phyloP scores from a whole-genome alignment of 2,888 invertebrate species.

The Pogonocherus hispidulus region DNA sequence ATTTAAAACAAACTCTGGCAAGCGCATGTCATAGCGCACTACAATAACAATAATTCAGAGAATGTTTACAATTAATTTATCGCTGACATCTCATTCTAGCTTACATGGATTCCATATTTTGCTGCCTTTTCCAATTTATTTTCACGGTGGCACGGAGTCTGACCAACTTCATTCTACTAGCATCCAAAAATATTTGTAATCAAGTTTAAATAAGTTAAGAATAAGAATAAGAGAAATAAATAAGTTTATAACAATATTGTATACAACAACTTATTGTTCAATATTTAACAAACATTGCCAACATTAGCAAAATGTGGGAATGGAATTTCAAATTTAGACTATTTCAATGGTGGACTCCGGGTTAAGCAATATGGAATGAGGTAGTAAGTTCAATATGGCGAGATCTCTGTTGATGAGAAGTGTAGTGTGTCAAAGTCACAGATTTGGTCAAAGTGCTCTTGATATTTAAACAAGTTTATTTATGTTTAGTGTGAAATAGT shows the following conservation, averaged over 20 bases:
- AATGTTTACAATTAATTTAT: not conserved
- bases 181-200: too few relatives aligned
- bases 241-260: too few relatives aligned
- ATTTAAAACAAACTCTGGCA: not conserved
- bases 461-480: conserved; percentile 28
- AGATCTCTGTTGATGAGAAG: conserved; percentile 49
- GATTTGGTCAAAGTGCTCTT: conserved; percentile 37
- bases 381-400: conserved; percentile 55
- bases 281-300: too few relatives aligned
- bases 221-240: too few relatives aligned
- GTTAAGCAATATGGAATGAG: conserved; percentile 34
- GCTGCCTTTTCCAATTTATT: not conserved
- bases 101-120: not conserved
- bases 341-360: too few relatives aligned
- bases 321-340: too few relatives aligned
- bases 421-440: conserved; percentile 48
- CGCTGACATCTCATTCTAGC: not conserved
- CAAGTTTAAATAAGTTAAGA: too few relatives aligned
- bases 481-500: conserved; percentile 35
- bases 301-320: too few relatives aligned
- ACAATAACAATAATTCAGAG: not conserved
- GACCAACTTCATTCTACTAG: too few relatives aligned
- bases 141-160: too few relatives aligned
- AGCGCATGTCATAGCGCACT: not conserved
- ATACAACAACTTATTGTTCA: too few relatives aligned